Base-by-base conservation (phyloP, 2,888 invertebrate genomes). In the Teinopalpus imperialis region DNA sequence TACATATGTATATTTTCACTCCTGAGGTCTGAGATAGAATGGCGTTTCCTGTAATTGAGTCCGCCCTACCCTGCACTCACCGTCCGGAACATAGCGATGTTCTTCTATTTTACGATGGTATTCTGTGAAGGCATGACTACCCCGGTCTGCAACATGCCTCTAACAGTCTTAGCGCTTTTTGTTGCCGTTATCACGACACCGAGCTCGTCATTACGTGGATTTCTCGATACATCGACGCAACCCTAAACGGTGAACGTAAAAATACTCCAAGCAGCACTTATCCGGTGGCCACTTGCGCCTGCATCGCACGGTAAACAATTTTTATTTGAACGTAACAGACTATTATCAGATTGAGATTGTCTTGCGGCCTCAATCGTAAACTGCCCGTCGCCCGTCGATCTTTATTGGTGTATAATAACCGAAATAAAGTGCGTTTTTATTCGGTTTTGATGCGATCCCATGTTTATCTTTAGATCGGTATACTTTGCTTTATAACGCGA, bases 341-440 rank as follows among this genome's bases (percentile, higher is more conserved):
- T 69, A 74, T 74, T 74, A 79, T 75, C 74, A 68, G 73, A 65
- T n/a, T 66, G 62, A 67, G 72, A 75, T 75, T 75, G 75, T 74
- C 67, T 61, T 60, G 63, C 50, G 59, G 55, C 53, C 51, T 48
- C 45, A 49, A 47, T 59, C 63, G 57, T 67, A 71, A 72, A 73
- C 56, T 51, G 51, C 47, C 52, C 56, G 43, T 35, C 21, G 32
- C 12, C 21, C 34, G 43, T 35, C 43, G 54, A 63, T 64, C 68
- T 80, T 86, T 86, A 86, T 81, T 79, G 74, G 62, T 68, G 66
- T 68, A 75, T 82, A 79, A 82, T 87, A 82, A 81, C 80, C 66
- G 70, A 68, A 65, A 72, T 72, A 69, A 77, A 74, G 80, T 75
- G 74, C 73, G 65, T 65, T 77, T 79, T 80, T 76, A 78, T 77